Evolutionary conservation across 2,797 vertebrate species (phyloP).

Genomic region (Acrossocheilus fasciatus): DNA sequence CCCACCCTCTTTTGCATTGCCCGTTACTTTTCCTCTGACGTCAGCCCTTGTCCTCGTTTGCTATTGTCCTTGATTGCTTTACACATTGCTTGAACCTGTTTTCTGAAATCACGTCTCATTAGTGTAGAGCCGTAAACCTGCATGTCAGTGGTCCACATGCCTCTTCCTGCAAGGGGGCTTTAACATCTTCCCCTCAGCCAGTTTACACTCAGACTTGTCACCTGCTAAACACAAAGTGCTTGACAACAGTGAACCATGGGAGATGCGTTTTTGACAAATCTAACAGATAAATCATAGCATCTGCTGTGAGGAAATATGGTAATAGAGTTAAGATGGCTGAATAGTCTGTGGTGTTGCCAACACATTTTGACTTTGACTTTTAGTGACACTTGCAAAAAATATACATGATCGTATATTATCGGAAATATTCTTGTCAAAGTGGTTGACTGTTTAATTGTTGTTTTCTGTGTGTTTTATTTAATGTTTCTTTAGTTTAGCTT

Average conservation of each 20-base stretch:
- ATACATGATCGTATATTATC: not conserved
- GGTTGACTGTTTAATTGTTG: not conserved
- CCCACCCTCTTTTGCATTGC: constrained; percentile 8
- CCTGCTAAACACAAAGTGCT: constrained; percentile 60
- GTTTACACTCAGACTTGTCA: constrained; percentile 64
- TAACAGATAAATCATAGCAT: constrained; percentile 61
- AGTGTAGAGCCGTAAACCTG: constrained; percentile 46
- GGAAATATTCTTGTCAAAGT: not conserved
- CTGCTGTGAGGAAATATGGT: constrained; percentile 62
- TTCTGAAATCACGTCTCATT: constrained; percentile 48
- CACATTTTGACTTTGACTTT: constrained; percentile 54
- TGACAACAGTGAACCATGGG: constrained; percentile 62
- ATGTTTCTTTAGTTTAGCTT: not conserved
- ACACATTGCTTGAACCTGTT: not conserved
- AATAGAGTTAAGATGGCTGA: constrained; percentile 59
- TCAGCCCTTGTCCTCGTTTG: constrained; percentile 1
- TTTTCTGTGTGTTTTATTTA: not conserved
- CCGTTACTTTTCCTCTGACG: constrained; percentile 7
- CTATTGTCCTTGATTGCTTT: constrained; percentile 29
- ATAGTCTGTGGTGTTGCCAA: constrained; percentile 56
- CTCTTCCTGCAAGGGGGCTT: constrained; percentile 57
- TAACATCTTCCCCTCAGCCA: constrained; percentile 52
- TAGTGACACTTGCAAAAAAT: not conserved
- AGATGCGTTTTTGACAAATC: constrained; percentile 67
- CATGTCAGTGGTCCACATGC: constrained; percentile 54